A percentile compares a stretch with the other conserved stretches of the same genome.
phyloP scores from a whole-genome alignment of 2,888 invertebrate genomes.

The Criorhina ranunculi region DNA sequence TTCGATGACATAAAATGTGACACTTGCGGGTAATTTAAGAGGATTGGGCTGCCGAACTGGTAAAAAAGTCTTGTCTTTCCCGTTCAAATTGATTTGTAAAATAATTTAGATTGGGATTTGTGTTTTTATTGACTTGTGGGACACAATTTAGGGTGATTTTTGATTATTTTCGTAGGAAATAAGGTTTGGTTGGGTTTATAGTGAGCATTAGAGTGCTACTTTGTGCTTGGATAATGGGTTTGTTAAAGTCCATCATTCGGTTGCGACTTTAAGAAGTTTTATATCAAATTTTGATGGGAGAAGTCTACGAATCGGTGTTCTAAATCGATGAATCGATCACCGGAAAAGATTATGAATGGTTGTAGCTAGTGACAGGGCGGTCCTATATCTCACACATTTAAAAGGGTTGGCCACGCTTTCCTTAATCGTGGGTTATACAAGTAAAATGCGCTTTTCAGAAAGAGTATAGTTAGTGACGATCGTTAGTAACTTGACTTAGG shows the following conservation, averaged over 20 bases:
- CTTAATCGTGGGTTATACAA: too few relatives aligned
- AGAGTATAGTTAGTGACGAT: too few relatives aligned
- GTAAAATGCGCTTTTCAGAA: too few relatives aligned
- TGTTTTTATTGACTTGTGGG: slow-evolving; percentile 36
- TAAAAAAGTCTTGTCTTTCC: slow-evolving; percentile 16
- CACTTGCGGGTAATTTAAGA: slow-evolving; percentile 67
- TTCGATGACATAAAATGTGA: slow-evolving; percentile 74
- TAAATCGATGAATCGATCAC: too few relatives aligned
- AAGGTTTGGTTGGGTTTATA: slow-evolving; percentile 28
- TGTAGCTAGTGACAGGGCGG: too few relatives aligned
- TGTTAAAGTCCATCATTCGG: slow-evolving; percentile 22
- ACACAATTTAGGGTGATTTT: slow-evolving; percentile 41
- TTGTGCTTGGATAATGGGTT: slow-evolving; percentile 43
- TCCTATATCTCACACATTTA: too few relatives aligned
- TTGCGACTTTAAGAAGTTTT: neutral
- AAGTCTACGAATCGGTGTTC: too few relatives aligned
- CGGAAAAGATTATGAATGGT: too few relatives aligned
- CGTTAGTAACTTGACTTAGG: too few relatives aligned
- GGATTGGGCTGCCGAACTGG: slow-evolving; percentile 57
- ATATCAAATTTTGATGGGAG: neutral
- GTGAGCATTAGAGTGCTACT: slow-evolving; percentile 55
- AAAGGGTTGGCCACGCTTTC: too few relatives aligned
- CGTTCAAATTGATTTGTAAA: slow-evolving; percentile 61
- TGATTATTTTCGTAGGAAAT: slow-evolving; percentile 34
- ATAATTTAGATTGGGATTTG: slow-evolving; percentile 10